phyloP scores from a whole-genome alignment of 2,888 invertebrate genomes.

The Drosophila limbata region DNA sequence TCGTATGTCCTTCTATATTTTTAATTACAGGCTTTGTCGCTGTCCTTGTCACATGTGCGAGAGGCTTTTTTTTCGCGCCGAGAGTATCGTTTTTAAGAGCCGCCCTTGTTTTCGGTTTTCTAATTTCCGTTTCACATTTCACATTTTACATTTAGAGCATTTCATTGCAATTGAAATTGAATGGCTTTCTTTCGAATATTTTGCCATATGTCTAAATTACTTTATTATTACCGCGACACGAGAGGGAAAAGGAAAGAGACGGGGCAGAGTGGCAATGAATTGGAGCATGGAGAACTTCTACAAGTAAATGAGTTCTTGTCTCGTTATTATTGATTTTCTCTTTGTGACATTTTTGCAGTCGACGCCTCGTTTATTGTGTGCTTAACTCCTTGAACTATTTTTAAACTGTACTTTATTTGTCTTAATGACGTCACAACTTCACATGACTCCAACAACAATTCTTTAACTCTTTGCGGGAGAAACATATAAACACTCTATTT shows the following conservation, averaged over 20 bases:
- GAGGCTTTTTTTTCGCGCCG: conserved; percentile 18
- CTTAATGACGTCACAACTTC: conserved; percentile 48
- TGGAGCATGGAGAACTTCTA: neutral
- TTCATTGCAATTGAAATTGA: conserved; percentile 41
- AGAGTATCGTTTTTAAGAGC: conserved; percentile 23
- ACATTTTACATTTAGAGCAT: conserved; percentile 6
- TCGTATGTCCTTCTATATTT: conserved; percentile 52
- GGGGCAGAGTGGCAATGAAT: neutral
- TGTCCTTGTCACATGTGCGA: conserved; percentile 54
- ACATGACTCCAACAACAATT: conserved; percentile 27
- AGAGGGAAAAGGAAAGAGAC: neutral
- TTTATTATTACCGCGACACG: conserved; percentile 33
- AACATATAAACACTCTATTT: conserved; percentile 15
- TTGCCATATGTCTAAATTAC: conserved; percentile 52
- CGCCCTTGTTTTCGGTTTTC: conserved; percentile 22
- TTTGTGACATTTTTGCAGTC: conserved; percentile 45
- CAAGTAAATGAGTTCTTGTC: conserved; percentile 13
- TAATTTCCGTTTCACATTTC: conserved; percentile 11
- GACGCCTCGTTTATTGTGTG: conserved; percentile 14
- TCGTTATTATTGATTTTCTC: conserved; percentile 53
- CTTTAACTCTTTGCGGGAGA: conserved; percentile 20
- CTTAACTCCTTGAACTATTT: conserved; percentile 55
- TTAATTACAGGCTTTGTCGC: conserved; percentile 62
- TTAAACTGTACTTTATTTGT: conserved; percentile 40
- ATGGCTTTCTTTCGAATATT: conserved; percentile 34